phyloP scores from a whole-genome alignment of 2,797 vertebrate genomes.

The Sebastolobus alascanus region DNA sequence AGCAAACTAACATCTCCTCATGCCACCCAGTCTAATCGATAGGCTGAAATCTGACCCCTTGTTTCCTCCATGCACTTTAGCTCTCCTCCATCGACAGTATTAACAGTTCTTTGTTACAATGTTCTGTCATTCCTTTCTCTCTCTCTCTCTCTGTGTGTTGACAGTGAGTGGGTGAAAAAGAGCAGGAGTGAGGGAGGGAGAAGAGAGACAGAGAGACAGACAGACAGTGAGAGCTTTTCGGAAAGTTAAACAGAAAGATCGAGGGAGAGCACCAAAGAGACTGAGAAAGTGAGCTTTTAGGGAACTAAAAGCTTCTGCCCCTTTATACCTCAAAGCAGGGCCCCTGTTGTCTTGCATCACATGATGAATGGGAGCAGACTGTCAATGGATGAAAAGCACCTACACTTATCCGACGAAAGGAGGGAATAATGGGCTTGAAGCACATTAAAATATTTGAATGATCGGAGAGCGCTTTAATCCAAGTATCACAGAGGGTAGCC shows the following conservation, averaged over 20 bases:
- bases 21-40: slow-evolving; percentile 63
- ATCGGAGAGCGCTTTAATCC: slow-evolving; percentile 65
- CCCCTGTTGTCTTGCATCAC: slow-evolving; percentile 54
- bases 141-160: slow-evolving; percentile 24
- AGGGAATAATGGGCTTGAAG: slow-evolving; percentile 60
- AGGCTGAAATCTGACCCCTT: slow-evolving; percentile 74
- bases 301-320: slow-evolving; percentile 67
- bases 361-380: slow-evolving; percentile 51
- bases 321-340: slow-evolving; percentile 63
- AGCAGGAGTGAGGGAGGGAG: slow-evolving; percentile 7
- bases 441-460: slow-evolving; percentile 72
- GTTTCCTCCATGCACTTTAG: slow-evolving; percentile 70
- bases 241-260: slow-evolving; percentile 50
- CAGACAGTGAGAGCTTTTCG: slow-evolving; percentile 48
- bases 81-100: slow-evolving; percentile 62
- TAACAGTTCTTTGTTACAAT: slow-evolving; percentile 55
- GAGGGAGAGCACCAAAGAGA: slow-evolving; percentile 54
- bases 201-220: neutral
- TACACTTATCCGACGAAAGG: slow-evolving; percentile 37
- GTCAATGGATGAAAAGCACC: slow-evolving; percentile 47
- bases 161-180: slow-evolving; percentile 52
- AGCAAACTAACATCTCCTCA: slow-evolving; percentile 57
- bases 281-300: slow-evolving; percentile 62
- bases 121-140: slow-evolving; percentile 54
- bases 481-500: slow-evolving; percentile 49